These are phyloP conservation scores for Nasonia longicornis DNA, from an alignment of 1,140 invertebrate genomes.

Conservation along the genomic window DNA sequence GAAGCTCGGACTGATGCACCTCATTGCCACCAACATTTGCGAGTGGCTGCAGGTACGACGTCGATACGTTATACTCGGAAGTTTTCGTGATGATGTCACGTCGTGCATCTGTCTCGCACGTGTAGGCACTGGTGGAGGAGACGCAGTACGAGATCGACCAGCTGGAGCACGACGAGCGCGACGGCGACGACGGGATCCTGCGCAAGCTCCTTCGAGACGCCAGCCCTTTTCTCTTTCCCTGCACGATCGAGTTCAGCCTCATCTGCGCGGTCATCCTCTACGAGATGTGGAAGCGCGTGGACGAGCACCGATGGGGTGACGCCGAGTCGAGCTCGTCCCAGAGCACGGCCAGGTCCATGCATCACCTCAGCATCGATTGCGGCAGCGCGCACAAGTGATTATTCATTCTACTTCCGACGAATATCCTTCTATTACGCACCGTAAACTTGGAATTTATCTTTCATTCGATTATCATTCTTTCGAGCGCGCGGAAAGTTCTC, in stretches of 20 bases:
- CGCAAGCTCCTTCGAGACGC: conserved; percentile 80
- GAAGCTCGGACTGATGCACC: conserved; percentile 85
- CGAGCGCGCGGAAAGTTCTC: too few relatives aligned
- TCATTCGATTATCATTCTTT: too few relatives aligned
- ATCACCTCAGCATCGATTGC: conserved; percentile 91
- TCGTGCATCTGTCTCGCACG: not conserved
- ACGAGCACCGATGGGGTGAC: conserved; percentile 54
- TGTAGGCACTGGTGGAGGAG: conserved; percentile 77
- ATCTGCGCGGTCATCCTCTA: conserved; percentile 88
- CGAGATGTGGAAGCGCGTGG: conserved; percentile 84
- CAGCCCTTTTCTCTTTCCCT: conserved; percentile 89
- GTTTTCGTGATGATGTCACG: too few relatives aligned
- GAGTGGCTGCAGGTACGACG: conserved; percentile 81
- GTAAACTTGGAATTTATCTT: too few relatives aligned
- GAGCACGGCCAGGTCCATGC: conserved; percentile 69
- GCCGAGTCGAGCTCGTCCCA: conserved; percentile 54
- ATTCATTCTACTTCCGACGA: not conserved
- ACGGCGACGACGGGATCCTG: conserved; percentile 73
- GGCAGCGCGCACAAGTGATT: conserved; percentile 81
- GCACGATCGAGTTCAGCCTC: conserved; percentile 88
- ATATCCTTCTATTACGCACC: not conserved
- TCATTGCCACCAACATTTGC: conserved; percentile 85
- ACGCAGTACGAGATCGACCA: conserved; percentile 83
- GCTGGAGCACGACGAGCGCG: conserved; percentile 64
- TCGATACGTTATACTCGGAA: not conserved